Percentiles rank a stretch among this genome's conserved stretches.
phyloP scores from a whole-genome alignment of 2,888 invertebrate species.

The Eueremaeus valkanovi region DNA sequence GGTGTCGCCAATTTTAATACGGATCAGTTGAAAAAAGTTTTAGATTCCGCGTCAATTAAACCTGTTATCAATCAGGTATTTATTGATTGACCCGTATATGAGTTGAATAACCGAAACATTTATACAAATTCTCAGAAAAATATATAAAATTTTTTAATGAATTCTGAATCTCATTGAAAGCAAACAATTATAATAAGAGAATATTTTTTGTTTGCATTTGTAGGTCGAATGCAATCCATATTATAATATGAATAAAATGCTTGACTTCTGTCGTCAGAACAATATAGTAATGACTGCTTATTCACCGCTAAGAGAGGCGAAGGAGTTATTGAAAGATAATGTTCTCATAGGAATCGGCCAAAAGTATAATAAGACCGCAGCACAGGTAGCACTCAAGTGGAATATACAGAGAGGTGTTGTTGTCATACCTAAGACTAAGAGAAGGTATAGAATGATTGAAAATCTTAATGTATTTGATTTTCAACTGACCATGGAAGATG shows the following conservation, averaged over 20 bases:
- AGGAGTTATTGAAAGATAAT: conserved; percentile 60
- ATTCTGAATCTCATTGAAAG: too few relatives aligned
- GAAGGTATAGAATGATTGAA: conserved; percentile 64
- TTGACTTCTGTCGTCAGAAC: background rate
- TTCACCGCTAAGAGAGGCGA: conserved; percentile 61
- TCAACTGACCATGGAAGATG: conserved; percentile 64
- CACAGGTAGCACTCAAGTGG: conserved; percentile 64
- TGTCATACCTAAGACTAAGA: conserved; percentile 79
- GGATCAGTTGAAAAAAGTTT: background rate
- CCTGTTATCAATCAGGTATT: background rate
- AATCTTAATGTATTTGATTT: conserved; percentile 72
- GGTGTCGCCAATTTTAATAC: background rate
- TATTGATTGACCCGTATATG: background rate
- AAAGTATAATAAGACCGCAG: conserved; percentile 63
- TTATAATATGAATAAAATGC: background rate
- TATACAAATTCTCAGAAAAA: background rate
- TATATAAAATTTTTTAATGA: too few relatives aligned
- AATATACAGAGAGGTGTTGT: conserved; percentile 65
- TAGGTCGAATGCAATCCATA: background rate
- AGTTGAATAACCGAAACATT: too few relatives aligned
- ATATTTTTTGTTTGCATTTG: too few relatives aligned
- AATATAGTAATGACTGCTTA: background rate
- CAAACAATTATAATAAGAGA: too few relatives aligned
- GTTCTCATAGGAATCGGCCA: conserved; percentile 61
- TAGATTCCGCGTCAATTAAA: background rate